A percentile compares a stretch with the other conserved stretches of the same genome.
These are phyloP conservation scores for Napeogenes sylphis DNA, from an alignment of 2,888 invertebrate species.

Conservation along the genomic window DNA sequence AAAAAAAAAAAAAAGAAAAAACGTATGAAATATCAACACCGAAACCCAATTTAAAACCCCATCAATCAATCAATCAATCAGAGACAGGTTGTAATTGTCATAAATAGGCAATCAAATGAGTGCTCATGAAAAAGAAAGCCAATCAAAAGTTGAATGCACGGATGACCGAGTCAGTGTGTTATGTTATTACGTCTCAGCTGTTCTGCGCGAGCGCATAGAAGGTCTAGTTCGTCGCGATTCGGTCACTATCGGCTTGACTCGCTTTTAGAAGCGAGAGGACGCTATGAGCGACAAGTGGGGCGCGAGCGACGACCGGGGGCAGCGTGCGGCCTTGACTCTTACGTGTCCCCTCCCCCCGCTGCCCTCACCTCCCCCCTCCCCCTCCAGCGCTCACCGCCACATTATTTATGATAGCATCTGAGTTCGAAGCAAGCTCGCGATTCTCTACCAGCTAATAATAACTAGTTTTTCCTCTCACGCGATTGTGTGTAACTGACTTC, in stretches of 20 bases:
- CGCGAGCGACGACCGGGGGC: slow-evolving; percentile 88
- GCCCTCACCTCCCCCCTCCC: slow-evolving; percentile 37
- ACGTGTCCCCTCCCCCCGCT: slow-evolving; percentile 44
- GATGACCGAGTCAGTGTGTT: slow-evolving; percentile 78
- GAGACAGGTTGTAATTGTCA: slow-evolving; percentile 16
- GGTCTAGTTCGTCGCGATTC: slow-evolving; percentile 73
- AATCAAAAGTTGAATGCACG: slow-evolving; percentile 78
- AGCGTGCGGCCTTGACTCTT: slow-evolving; percentile 86
- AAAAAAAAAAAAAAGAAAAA: too few relatives aligned
- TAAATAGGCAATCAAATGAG: slow-evolving; percentile 47
- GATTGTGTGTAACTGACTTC: slow-evolving; percentile 60
- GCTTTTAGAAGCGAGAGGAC: slow-evolving; percentile 57
- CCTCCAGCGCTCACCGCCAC: slow-evolving; percentile 62
- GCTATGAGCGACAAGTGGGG: slow-evolving; percentile 67
- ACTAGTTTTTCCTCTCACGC: slow-evolving; percentile 76
- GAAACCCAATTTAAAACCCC: neutral
- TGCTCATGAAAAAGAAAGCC: slow-evolving; percentile 73
- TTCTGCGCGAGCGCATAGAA: slow-evolving; percentile 74
- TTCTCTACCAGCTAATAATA: slow-evolving; percentile 74
- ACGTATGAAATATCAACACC: neutral
- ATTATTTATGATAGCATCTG: slow-evolving; percentile 77
- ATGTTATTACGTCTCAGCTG: slow-evolving; percentile 77
- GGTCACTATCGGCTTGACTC: slow-evolving; percentile 54
- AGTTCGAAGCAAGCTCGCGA: slow-evolving; percentile 71
- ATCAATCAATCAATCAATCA: neutral